Evolutionary conservation across 2,888 invertebrate species (phyloP), one percentile per base, ranked within the genome.

Genomic region (Marronus borbonicus): DNA sequence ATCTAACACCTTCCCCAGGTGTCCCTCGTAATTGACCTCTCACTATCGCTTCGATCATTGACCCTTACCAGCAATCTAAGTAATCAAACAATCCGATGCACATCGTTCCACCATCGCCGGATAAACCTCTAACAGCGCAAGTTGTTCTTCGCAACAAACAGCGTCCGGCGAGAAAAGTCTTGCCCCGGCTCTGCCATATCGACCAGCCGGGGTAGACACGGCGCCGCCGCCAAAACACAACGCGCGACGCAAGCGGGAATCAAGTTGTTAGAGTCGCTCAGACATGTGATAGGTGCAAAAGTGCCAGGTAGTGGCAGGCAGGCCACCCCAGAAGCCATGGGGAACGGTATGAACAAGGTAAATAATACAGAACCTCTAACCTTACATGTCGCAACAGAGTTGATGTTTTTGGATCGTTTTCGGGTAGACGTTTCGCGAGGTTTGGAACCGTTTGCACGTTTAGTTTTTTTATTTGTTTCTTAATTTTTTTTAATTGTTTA

Each of bases 291-390:
- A 80, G 80, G 79, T 69, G 78, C 66, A 52, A 75, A 69, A 58
- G 68, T 76, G 79, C 72, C 66, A 66, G 66, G 66, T 66, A 66
- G 66, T 20, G 66, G 66, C 80, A 78, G 65, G 64, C 80, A 77
- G 80, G 82, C 83, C 80, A 81, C 81, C 83, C 66, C 83, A 82
- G 76, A 83, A 83, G 82, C 83, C 89, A 93, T 96, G 95, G 96
- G 96, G 90, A 95, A 96, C 93, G 96, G 96, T 89, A 96, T 96
- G 96, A 96, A 96, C 90, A 96, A 95, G 95, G 96, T 95, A 89
- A 91, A 44, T 95, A 44, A 8, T 44, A 44, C 10, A 44, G 44
- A 44, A 44, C 12, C 44, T 12, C 10, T 75, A 39, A 60, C 36
- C 58, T 68, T 78, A 77, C 44, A 36, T 12, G 2, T 44, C 44